Evolutionary conservation across 1,140 invertebrate species (phyloP), one percentile per base, ranked within the genome.

Genomic region (Drosophila melanogaster): DNA sequence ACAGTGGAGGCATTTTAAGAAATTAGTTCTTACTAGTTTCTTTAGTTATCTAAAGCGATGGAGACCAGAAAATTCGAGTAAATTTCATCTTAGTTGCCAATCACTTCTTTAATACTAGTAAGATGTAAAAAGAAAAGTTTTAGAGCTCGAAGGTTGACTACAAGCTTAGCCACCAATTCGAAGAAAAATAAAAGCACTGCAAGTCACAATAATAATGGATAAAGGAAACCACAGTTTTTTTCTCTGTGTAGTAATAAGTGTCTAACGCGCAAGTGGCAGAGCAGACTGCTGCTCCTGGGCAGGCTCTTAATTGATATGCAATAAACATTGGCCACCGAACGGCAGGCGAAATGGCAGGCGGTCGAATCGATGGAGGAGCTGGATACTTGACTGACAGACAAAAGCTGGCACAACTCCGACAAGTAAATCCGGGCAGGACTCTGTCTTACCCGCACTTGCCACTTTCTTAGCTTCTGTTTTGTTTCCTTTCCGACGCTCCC

Each of bases 241-340:
- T 66, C 49, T 19, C 37, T 17, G 35, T 43, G 64, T 50, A 14
- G 35, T 44, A 43, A 33, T 49, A 33, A 47, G 33, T 64, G 62
- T 66, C 57, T 44, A 64, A 64, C 62, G 62, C 15, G 35, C 58
- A 64, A 64, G 30, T 50, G 59, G 44, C 62, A 41, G 37, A 41
- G 24, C 43, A 37, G 37, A 6, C 14, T 59, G 10, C 22, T 38
- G 12, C 22, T 44, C 7, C 8, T 22, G 37, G 43, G 41, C 61
- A 70, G 59, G 57, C 67, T 56, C 59, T 58, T 85, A 85, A 85
- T 85, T 85, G 81, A 85, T 85, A 85, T 85, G 81, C 81, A 86
- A 85, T 86, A 85, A 85, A 85, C 81, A 86, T 87, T 81, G 81
- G 59, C 47, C 65, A 69, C 8, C 46, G 64, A 72, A 71, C 60